Conservation (phyloP, 2,888 invertebrate species). For the Acronicta alni region DNA sequence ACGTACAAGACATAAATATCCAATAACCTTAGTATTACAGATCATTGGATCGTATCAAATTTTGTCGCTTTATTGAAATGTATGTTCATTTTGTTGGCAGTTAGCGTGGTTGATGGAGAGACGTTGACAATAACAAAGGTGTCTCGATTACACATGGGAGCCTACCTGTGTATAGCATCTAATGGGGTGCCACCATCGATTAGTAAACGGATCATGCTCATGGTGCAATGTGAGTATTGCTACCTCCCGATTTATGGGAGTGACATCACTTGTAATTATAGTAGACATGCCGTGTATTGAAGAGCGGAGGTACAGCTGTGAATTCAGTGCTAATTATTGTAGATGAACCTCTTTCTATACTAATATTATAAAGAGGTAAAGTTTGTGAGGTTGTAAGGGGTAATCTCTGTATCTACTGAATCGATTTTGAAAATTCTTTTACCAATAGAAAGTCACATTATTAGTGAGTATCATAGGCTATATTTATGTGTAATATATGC, state of each 20-base stretch:
- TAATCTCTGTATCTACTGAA: too few species aligned
- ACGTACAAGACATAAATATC: slow-evolving; percentile 37
- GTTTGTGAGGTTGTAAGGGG: too few species aligned
- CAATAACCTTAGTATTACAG: slow-evolving; percentile 20
- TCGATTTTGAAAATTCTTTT: too few species aligned
- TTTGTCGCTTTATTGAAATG: slow-evolving; percentile 25
- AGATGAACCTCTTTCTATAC: slow-evolving; percentile 2
- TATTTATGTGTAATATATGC: too few species aligned
- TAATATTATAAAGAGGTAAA: too few species aligned
- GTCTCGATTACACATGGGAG: slow-evolving; percentile 97
- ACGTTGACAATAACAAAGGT: slow-evolving; percentile 95
- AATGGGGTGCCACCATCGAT: slow-evolving; percentile 97
- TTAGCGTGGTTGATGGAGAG: slow-evolving; percentile 96
- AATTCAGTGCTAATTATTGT: slow-evolving; percentile 12
- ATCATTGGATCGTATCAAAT: slow-evolving; percentile 29
- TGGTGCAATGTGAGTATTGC: slow-evolving; percentile 94
- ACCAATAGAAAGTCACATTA: too few species aligned
- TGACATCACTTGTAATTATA: slow-evolving; percentile 33
- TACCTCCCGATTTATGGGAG: slow-evolving; percentile 24
- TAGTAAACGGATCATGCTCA: slow-evolving; percentile 94
- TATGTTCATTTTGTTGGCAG: slow-evolving; percentile 81
- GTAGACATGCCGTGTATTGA: slow-evolving; percentile 13
- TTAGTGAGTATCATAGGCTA: too few species aligned
- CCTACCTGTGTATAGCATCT: slow-evolving; percentile 97
- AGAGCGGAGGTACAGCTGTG: slow-evolving; percentile 17